Percentiles rank a stretch among this genome's conserved stretches.
These are phyloP conservation scores for Jacana jacana DNA, from an alignment of 2,113 vertebrate species.

Conservation along the genomic window DNA sequence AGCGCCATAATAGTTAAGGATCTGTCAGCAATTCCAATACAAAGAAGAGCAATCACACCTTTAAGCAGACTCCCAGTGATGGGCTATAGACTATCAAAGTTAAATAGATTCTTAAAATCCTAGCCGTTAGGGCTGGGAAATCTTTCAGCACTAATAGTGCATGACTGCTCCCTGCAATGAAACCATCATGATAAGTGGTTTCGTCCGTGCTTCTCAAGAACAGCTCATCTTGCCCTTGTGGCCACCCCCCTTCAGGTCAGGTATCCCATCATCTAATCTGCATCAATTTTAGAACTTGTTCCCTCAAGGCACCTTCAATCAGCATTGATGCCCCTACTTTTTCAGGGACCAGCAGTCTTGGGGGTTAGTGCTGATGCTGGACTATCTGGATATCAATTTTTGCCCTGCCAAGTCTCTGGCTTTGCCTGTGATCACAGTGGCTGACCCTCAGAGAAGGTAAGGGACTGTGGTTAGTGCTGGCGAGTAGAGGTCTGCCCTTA, in stretches of 20 bases:
- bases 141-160: slow-evolving; percentile 68
- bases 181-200: slow-evolving; percentile 45
- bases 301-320: background rate
- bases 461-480: background rate
- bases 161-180: slow-evolving; percentile 55
- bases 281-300: background rate
- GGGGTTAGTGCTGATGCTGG: background rate
- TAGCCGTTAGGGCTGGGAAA: slow-evolving; percentile 58
- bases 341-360: background rate
- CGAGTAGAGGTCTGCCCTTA: slow-evolving; percentile 37
- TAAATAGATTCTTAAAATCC: slow-evolving; percentile 67
- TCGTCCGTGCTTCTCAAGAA: background rate
- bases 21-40: slow-evolving; percentile 68
- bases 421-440: background rate
- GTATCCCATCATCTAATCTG: background rate
- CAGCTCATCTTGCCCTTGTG: slow-evolving; percentile 36
- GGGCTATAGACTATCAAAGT: slow-evolving; percentile 63
- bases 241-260: background rate
- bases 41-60: slow-evolving; percentile 66
- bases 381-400: background rate
- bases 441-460: background rate
- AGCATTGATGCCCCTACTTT: background rate
- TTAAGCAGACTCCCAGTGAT: slow-evolving; percentile 56
- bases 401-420: background rate
- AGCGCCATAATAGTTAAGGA: slow-evolving; percentile 61